Evolutionary conservation across 2,888 invertebrate species (phyloP).

Genomic region (Tetramorium bicarinatum): DNA sequence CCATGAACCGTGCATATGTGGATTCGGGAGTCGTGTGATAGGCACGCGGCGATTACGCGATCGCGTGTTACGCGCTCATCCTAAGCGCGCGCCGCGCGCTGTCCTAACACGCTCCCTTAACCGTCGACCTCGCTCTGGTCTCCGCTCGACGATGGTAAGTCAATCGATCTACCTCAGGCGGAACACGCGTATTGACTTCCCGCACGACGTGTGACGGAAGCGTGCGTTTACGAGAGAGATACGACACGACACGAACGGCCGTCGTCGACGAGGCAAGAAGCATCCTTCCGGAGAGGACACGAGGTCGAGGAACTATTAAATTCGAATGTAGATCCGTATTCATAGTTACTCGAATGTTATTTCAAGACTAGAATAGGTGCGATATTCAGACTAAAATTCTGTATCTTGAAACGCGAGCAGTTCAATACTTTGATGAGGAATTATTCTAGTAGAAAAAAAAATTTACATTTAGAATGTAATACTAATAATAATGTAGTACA

Average conservation of each 20-base stretch:
- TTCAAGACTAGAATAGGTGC: not conserved
- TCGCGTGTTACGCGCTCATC: constrained; percentile 78
- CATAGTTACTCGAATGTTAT: not conserved
- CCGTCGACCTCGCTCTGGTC: constrained; percentile 70
- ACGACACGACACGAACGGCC: too few species aligned
- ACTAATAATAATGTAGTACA: too few species aligned
- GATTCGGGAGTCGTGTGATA: constrained; percentile 44
- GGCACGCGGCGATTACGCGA: constrained; percentile 71
- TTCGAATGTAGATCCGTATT: not conserved
- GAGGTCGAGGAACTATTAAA: not conserved
- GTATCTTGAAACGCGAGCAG: not conserved
- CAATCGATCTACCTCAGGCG: constrained; percentile 79
- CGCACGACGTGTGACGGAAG: constrained; percentile 59
- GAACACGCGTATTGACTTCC: constrained; percentile 83
- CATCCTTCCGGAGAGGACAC: not conserved
- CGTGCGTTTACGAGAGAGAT: not conserved
- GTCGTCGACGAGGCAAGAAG: not conserved
- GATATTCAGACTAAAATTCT: not conserved
- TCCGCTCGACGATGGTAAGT: constrained; percentile 70
- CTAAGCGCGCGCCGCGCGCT: constrained; percentile 53
- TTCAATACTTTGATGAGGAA: not conserved
- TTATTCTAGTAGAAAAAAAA: too few species aligned
- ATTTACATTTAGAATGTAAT: too few species aligned
- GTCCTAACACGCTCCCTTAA: constrained; percentile 76
- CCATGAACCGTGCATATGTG: constrained; percentile 57